Conservation (phyloP, 2,113 vertebrate species). For the Machaerirhynchus nigripectus region DNA sequence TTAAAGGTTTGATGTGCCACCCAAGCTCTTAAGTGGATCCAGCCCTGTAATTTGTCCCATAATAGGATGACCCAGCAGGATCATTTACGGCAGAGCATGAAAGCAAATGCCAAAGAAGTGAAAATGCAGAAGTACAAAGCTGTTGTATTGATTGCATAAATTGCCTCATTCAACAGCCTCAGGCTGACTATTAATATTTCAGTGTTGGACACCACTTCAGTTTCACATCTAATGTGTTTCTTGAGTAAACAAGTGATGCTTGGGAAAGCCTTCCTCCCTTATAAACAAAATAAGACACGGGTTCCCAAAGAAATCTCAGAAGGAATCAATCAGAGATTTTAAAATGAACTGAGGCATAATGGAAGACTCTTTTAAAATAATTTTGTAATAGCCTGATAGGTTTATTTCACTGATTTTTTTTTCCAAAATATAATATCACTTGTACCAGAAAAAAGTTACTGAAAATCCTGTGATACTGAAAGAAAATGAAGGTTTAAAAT, state of each 20-base stretch:
- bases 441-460: background rate
- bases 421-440: background rate
- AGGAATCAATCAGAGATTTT: background rate
- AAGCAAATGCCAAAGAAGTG: conserved; percentile 17
- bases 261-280: background rate
- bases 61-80: conserved; percentile 36
- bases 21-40: conserved; percentile 1
- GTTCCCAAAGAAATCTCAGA: background rate
- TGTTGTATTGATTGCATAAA: conserved; percentile 44
- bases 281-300: background rate
- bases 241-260: conserved; percentile 26
- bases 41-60: background rate
- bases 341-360: background rate
- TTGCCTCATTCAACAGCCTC: conserved; percentile 29
- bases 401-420: background rate
- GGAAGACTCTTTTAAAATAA: background rate
- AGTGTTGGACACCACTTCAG: background rate
- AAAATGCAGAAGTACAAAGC: background rate
- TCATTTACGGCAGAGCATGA: conserved; percentile 21
- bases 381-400: background rate
- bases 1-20: background rate
- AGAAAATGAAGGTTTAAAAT: background rate
- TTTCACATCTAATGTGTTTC: conserved; percentile 43
- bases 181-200: conserved; percentile 43
- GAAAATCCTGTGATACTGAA: background rate